Conservation (phyloP, 2,113 vertebrate species). For the Heterotis niloticus region DNA sequence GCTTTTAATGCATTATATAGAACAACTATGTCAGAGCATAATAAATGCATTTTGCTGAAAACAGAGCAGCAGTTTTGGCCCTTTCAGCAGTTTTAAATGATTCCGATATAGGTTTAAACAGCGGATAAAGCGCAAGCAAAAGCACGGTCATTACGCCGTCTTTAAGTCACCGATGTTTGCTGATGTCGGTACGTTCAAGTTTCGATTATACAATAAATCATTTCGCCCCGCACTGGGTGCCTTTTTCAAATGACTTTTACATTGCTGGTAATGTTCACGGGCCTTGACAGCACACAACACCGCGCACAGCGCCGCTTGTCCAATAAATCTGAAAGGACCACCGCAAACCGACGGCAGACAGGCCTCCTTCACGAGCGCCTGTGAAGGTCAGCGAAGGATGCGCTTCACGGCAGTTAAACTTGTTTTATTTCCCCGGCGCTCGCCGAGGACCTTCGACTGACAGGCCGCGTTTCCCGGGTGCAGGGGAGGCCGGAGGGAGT, state of each 20-base stretch:
- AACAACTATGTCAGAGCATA: too few relatives aligned
- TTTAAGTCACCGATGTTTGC: slow-evolving; percentile 10
- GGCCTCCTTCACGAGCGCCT: neutral
- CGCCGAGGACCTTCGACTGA: neutral
- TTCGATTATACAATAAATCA: neutral
- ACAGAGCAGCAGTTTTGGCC: neutral
- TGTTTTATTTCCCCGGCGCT: slow-evolving; percentile 8
- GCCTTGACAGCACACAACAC: neutral
- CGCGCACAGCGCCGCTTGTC: neutral
- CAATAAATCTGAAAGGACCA: slow-evolving; percentile 7
- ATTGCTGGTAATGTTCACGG: neutral
- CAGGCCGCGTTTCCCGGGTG: neutral
- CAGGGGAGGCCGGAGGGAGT: neutral
- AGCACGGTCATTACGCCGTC: neutral
- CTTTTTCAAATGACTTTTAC: neutral
- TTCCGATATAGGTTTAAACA: too few relatives aligned
- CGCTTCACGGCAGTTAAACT: neutral
- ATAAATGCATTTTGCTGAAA: neutral
- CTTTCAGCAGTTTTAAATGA: too few relatives aligned
- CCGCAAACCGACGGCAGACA: neutral
- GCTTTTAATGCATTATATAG: too few relatives aligned
- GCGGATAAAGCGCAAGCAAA: neutral
- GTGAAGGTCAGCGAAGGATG: neutral
- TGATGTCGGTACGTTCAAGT: neutral
- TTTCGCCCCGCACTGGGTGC: too few relatives aligned